Evolutionary conservation across 2,888 invertebrate species (phyloP).

Genomic region (Orchesellides sinensis): DNA sequence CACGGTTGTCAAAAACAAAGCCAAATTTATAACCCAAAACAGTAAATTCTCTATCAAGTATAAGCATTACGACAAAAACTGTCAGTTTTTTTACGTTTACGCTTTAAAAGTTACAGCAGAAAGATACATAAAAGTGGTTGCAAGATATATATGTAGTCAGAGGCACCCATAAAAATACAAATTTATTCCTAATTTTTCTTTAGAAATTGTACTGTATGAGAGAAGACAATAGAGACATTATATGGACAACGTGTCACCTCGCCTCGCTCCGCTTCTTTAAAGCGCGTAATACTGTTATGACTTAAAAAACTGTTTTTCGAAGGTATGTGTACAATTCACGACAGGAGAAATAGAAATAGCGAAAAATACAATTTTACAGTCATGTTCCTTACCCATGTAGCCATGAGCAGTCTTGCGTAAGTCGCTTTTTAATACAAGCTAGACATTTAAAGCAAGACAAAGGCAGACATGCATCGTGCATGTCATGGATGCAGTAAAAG

Average conservation of each 20-base stretch:
- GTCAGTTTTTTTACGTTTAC: not conserved
- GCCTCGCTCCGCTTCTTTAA: conserved; percentile 21
- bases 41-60: conserved; percentile 5
- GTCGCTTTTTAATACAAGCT: too few species aligned
- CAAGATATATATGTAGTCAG: not conserved
- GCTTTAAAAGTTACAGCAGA: not conserved
- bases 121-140: not conserved
- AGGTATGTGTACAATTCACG: not conserved
- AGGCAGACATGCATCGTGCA: not conserved
- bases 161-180: not conserved
- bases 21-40: conserved; percentile 24
- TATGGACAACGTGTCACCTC: conserved; percentile 32
- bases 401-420: conserved; percentile 23
- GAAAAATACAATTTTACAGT: too few species aligned
- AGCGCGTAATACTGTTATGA: conserved; percentile 15
- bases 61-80: not conserved
- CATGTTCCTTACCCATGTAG: too few species aligned
- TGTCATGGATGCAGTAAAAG: not conserved
- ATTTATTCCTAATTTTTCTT: not conserved
- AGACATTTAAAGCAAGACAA: not conserved
- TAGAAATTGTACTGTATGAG: not conserved
- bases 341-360: too few species aligned
- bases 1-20: conserved; percentile 53
- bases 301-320: conserved; percentile 1
- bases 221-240: conserved; percentile 30